Evolutionary conservation across 1,140 invertebrate species (phyloP), one percentile per base, ranked within the genome.

Genomic region (Drosophila malerkotliana): DNA sequence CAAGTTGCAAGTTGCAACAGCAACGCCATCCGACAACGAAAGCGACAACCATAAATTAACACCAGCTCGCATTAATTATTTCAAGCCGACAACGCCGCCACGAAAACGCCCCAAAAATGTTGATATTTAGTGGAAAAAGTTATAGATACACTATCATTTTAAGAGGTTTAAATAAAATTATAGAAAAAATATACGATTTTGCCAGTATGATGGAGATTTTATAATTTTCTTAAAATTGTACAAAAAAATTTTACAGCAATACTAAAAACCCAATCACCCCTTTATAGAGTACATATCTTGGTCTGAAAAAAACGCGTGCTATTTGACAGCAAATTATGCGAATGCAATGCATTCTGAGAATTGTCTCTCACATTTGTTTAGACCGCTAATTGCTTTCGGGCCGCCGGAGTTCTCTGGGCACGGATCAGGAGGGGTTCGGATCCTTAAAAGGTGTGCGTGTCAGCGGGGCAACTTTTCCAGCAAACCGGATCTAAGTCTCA

Each of bases 1-100:
- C 26, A 28, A 28, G 37, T 37, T 52, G 66, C 32, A 47, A 68
- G 37, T 45, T 52, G 66, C 64, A 68, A 48, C 51, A 9, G 53
- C 66, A 72, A 68, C 67, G 67, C 63, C 67, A 68, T 68, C 64
- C 64, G 49, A 48, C 64, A 66, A 58, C 63, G 67, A 60, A 72
- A 72, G 67, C 67, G 54, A 72, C 68, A 72, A 72, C 68, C 67
- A 72, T 72, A 72, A 72, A 72, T 72, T 72, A 72, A 72, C 68
- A 72, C 68, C 55, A 72, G 30, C 39, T 52, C 68, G 68, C 67
- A 72, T 72, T 72, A 72, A 72, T 72, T 72, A 72, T 39, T 72
- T 51, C 47, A 72, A 72, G 66, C 32, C 67, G 68, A 59, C 55
- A 60, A 60, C 55, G 44, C 64, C 47, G 47, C 67, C 15, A 34